Percentiles rank a stretch among this genome's conserved stretches.
Evolutionary conservation across 2,888 invertebrate species (phyloP).

Genomic region (Perithous albicinctus): DNA sequence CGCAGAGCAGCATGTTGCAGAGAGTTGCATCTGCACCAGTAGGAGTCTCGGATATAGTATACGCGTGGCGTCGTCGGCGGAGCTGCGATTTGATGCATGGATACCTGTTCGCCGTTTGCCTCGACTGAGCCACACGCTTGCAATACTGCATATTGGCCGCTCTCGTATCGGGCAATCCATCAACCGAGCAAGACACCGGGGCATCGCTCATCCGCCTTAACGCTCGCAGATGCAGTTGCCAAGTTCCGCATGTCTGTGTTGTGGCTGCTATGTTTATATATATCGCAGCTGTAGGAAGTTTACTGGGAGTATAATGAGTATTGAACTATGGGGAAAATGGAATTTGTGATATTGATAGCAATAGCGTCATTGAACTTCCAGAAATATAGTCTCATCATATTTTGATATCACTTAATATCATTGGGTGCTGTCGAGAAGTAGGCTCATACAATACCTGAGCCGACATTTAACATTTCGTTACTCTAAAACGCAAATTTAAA

Average conservation of each 20-base stretch:
- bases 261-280: slow-evolving; percentile 62
- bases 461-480: too few relatives aligned
- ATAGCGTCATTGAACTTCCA: neutral
- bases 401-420: too few relatives aligned
- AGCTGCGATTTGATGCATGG: slow-evolving; percentile 78
- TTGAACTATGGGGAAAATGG: neutral
- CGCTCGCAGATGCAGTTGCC: slow-evolving; percentile 76
- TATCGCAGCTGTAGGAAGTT: neutral
- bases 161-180: slow-evolving; percentile 80
- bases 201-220: slow-evolving; percentile 81
- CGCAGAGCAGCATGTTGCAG: slow-evolving; percentile 39
- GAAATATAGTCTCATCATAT: too few relatives aligned
- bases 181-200: slow-evolving; percentile 77
- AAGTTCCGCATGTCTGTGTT: slow-evolving; percentile 72
- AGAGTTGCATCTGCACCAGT: slow-evolving; percentile 37
- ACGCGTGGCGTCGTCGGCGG: slow-evolving; percentile 26
- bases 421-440: too few relatives aligned
- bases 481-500: too few relatives aligned
- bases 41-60: slow-evolving; percentile 5
- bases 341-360: neutral
- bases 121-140: slow-evolving; percentile 62
- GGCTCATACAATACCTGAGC: too few relatives aligned
- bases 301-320: neutral
- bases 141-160: slow-evolving; percentile 80
- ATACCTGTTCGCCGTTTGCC: slow-evolving; percentile 78